Evolutionary conservation across 2,797 vertebrate genomes (phyloP).

Genomic region (Gymnodraco acuticeps): DNA sequence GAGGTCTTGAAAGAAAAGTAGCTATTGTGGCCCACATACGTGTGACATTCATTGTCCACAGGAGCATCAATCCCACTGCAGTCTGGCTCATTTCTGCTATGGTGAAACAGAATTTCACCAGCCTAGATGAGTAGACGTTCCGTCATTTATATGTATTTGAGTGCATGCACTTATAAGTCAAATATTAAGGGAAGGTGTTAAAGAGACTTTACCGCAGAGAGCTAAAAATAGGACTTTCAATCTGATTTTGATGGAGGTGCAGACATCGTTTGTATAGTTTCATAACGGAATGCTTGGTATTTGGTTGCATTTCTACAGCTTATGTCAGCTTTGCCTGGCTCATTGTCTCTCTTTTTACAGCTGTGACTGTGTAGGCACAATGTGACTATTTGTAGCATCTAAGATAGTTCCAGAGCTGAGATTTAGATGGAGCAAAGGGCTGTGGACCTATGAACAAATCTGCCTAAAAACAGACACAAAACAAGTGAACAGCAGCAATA

Average conservation of each 20-base stretch:
- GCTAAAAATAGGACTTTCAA: conserved; percentile 18
- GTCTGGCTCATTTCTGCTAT: conserved; percentile 26
- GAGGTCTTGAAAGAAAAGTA: conserved; percentile 24
- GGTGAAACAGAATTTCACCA: conserved; percentile 14
- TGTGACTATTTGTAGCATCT: conserved; percentile 9
- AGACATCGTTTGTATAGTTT: conserved; percentile 9
- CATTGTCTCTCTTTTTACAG: conserved; percentile 29
- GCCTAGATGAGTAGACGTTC: neutral
- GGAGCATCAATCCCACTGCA: conserved; percentile 10
- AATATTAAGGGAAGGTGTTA: conserved; percentile 14
- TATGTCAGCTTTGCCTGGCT: conserved; percentile 42
- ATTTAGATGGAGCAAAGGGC: neutral
- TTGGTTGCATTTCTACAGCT: conserved; percentile 5
- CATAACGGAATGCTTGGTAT: conserved; percentile 30
- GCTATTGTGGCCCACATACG: neutral
- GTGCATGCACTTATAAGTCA: conserved; percentile 6
- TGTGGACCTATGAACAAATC: conserved; percentile 29
- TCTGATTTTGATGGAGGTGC: conserved; percentile 14
- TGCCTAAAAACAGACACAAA: conserved; percentile 39
- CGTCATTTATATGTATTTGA: conserved; percentile 13
- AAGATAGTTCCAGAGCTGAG: conserved; percentile 21
- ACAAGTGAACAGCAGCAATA: conserved; percentile 45
- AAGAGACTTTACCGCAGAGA: neutral
- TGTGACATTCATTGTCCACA: conserved; percentile 5
- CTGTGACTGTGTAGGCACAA: conserved; percentile 23